Conservation (phyloP, 2,113 vertebrate genomes). For the Erpornis zantholeuca region DNA sequence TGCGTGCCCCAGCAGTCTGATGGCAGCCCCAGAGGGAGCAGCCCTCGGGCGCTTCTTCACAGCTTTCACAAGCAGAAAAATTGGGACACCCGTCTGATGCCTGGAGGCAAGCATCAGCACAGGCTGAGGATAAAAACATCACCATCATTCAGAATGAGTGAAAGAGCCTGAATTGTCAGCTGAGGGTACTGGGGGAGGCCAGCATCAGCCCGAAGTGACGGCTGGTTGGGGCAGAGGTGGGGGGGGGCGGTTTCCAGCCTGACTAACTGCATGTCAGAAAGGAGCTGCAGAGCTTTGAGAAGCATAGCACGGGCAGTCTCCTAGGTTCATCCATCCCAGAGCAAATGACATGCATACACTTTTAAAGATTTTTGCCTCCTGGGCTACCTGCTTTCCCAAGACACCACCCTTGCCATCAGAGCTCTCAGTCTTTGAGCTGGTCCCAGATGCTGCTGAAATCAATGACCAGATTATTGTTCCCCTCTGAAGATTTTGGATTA, state of each 20-base stretch:
- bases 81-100: not conserved
- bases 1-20: not conserved
- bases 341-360: not conserved
- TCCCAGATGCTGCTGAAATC: not conserved
- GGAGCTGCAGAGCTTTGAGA: not conserved
- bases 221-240: not conserved
- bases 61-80: not conserved
- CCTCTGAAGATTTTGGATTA: not conserved
- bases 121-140: not conserved
- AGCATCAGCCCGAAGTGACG: not conserved
- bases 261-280: not conserved
- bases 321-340: not conserved
- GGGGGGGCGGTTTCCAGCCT: not conserved
- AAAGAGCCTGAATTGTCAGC: not conserved
- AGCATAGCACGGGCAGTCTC: not conserved
- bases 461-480: not conserved
- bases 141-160: not conserved
- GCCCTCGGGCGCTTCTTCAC: rapidly evolving
- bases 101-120: not conserved
- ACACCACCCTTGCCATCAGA: not conserved
- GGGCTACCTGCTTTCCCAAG: not conserved
- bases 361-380: not conserved
- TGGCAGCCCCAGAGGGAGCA: not conserved
- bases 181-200: not conserved
- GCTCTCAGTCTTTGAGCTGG: not conserved